A percentile compares a stretch with the other conserved stretches of the same genome.
Evolutionary conservation across 2,113 vertebrate genomes (phyloP).

Genomic region (Semnopithecus entellus): DNA sequence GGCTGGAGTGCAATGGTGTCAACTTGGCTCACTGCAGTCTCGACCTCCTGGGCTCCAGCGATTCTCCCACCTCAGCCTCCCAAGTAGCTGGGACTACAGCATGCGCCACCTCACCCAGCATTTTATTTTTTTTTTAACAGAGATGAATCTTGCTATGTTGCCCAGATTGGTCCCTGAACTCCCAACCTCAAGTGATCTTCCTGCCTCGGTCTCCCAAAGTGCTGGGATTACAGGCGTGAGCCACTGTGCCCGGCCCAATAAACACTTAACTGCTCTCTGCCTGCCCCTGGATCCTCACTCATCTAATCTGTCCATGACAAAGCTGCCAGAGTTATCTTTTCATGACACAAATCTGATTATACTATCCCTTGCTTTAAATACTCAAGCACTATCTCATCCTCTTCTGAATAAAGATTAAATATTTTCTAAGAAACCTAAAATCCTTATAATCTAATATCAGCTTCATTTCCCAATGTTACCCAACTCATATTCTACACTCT

Average conservation of each 20-base stretch:
- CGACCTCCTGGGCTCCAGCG: too few species aligned
- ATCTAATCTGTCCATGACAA: not conserved
- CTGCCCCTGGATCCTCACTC: not conserved
- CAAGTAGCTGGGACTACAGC: too few species aligned
- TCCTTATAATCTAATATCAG: not conserved
- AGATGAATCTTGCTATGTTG: too few species aligned
- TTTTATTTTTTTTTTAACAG: too few species aligned
- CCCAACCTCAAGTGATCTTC: too few species aligned
- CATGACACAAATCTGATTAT: not conserved
- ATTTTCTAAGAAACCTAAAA: conserved; percentile 34
- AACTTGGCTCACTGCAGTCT: too few species aligned
- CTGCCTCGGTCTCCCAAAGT: too few species aligned
- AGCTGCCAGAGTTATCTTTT: not conserved
- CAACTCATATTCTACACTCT: not conserved
- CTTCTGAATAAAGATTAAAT: conserved; percentile 26
- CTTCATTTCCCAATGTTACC: not conserved
- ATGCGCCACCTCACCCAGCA: too few species aligned
- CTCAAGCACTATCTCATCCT: not conserved
- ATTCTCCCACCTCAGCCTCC: too few species aligned
- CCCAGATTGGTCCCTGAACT: too few species aligned
- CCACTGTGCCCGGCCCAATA: not conserved
- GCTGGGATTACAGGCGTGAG: too few species aligned
- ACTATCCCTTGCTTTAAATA: not conserved
- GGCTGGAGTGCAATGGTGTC: too few species aligned
- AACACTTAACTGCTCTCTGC: not conserved